These are phyloP conservation scores for Azorinus chamasolen DNA, from an alignment of 2,888 invertebrate genomes.

Conservation along the genomic window DNA sequence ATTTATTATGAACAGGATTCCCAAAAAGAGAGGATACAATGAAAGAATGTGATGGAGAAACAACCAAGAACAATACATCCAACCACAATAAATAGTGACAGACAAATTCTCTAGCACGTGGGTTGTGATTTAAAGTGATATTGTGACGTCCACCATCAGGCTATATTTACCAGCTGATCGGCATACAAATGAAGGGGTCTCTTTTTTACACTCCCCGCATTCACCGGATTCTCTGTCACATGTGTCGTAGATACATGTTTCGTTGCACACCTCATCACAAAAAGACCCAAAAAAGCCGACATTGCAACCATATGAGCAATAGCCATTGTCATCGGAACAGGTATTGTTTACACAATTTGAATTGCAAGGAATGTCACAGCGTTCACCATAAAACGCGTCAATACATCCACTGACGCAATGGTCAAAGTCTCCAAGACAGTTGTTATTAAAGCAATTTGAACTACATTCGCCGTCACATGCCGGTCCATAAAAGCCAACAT, in stretches of 20 bases:
- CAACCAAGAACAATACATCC: neutral
- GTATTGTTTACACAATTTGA: conserved; percentile 20
- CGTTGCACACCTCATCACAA: conserved; percentile 41
- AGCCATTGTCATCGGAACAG: conserved; percentile 34
- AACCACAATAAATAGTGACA: neutral
- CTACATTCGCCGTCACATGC: conserved; percentile 38
- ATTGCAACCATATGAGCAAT: conserved; percentile 28
- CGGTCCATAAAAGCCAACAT: conserved; percentile 32
- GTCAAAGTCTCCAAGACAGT: conserved; percentile 31
- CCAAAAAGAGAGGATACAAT: too few species aligned
- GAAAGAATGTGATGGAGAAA: too few species aligned
- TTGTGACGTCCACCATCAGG: too few species aligned
- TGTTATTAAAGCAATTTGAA: conserved; percentile 25
- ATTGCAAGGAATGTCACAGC: conserved; percentile 40
- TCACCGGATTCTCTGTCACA: conserved; percentile 44
- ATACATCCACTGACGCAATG: conserved; percentile 49
- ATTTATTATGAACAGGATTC: too few species aligned
- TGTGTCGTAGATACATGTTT: conserved; percentile 38
- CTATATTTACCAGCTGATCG: conserved; percentile 45
- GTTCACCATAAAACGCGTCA: conserved; percentile 29
- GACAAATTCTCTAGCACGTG: too few species aligned
- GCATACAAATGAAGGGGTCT: conserved; percentile 24
- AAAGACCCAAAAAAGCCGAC: conserved; percentile 29
- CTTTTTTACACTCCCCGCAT: conserved; percentile 38
- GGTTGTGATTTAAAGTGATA: too few species aligned